A percentile compares a stretch with the other conserved stretches of the same genome.
These are phyloP conservation scores for Euura saliciscinereae DNA, from an alignment of 1,140 invertebrate genomes.

Conservation along the genomic window DNA sequence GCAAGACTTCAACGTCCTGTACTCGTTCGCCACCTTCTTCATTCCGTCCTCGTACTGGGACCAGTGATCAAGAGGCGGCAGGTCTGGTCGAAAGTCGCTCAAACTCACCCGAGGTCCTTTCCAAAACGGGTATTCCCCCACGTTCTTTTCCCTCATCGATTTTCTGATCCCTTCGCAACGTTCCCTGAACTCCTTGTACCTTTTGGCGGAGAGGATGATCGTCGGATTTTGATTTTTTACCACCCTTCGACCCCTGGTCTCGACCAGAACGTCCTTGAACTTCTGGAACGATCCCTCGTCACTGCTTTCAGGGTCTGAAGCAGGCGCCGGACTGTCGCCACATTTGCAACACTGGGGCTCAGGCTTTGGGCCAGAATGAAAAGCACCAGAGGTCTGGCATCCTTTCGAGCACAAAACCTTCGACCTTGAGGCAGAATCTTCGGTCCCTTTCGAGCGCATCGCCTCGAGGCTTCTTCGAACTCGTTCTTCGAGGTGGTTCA, in stretches of 20 bases:
- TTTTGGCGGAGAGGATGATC: not conserved
- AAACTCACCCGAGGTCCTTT: not conserved
- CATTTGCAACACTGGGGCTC: too few species aligned
- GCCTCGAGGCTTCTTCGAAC: not conserved
- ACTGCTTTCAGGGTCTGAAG: too few species aligned
- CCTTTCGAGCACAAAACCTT: too few species aligned
- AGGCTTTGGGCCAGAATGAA: too few species aligned
- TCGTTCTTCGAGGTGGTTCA: not conserved
- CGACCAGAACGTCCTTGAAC: too few species aligned
- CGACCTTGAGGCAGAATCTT: too few species aligned
- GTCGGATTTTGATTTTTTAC: not conserved
- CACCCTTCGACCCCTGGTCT: too few species aligned
- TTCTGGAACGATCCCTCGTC: too few species aligned
- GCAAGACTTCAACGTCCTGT: conserved; percentile 20
- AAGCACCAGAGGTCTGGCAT: too few species aligned
- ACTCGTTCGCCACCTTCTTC: conserved; percentile 22
- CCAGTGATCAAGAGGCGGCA: conserved; percentile 18
- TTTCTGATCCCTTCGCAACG: not conserved
- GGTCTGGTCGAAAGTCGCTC: conserved; percentile 15
- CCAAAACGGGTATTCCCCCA: not conserved
- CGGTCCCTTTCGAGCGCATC: not conserved
- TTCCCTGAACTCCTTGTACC: not conserved
- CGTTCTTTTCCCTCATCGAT: not conserved
- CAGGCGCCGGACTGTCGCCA: too few species aligned
- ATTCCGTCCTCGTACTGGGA: conserved; percentile 18